Evolutionary conservation across 2,113 vertebrate genomes (phyloP).

Genomic region (Stomatorhinus ivindoensis): DNA sequence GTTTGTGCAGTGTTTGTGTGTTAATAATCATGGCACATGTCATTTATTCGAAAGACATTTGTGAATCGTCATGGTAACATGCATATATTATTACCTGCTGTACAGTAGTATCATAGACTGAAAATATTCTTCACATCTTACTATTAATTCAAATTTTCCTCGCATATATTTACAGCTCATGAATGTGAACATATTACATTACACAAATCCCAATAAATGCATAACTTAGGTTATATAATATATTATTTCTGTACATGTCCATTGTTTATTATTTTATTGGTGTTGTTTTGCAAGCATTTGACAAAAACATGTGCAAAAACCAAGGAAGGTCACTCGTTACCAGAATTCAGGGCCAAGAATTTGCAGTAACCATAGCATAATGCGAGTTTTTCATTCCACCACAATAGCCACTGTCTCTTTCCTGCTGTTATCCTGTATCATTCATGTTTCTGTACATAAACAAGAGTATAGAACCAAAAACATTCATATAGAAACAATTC

Average conservation of each 20-base stretch:
- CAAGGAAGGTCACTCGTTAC: neutral
- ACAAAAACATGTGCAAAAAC: neutral
- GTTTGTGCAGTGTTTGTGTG: neutral
- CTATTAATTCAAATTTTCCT: neutral
- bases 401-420: neutral
- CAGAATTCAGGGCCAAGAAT: neutral
- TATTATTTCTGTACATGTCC: neutral
- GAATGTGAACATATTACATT: neutral
- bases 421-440: neutral
- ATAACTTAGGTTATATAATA: neutral
- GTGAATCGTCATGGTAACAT: constrained; percentile 12
- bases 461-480: neutral
- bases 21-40: neutral
- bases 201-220: neutral
- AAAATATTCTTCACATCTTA: neutral
- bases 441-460: neutral
- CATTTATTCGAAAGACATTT: constrained; percentile 5
- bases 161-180: neutral
- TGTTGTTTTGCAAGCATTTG: neutral
- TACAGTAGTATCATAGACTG: neutral
- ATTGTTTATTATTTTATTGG: neutral
- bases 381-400: neutral
- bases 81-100: neutral
- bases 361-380: neutral
- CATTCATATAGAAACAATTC: neutral